phyloP scores from a whole-genome alignment of 2,797 vertebrate genomes.

The Labeo calbasu region DNA sequence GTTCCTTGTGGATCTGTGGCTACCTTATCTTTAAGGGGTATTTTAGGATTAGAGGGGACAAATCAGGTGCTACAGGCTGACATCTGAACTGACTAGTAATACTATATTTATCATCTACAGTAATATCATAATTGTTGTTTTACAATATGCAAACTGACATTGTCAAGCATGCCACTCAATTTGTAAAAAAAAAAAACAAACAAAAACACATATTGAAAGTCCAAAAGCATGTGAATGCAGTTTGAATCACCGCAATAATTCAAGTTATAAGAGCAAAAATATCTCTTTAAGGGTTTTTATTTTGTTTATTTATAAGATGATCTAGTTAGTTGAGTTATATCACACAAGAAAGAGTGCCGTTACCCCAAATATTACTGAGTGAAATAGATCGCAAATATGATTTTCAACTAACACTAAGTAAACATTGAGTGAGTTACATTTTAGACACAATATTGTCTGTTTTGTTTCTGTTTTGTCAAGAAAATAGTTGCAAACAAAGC shows the following conservation, averaged over 20 bases:
- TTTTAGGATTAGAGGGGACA: not conserved
- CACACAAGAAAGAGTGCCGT: too few species aligned
- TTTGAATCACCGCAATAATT: too few species aligned
- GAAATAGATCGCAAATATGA: not conserved
- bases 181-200: not conserved
- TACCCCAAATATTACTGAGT: not conserved
- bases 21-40: not conserved
- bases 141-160: not conserved
- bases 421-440: too few species aligned
- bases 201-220: too few species aligned
- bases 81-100: not conserved
- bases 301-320: not conserved
- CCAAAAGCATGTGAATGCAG: not conserved
- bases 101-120: not conserved
- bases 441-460: too few species aligned
- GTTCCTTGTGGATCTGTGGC: not conserved
- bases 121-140: not conserved
- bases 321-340: not conserved
- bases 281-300: not conserved
- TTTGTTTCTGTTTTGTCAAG: not conserved
- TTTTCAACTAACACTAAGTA: too few species aligned
- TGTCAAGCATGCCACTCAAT: not conserved
- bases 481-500: not conserved
- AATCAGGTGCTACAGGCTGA: not conserved
- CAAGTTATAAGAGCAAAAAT: too few species aligned